phyloP scores from a whole-genome alignment of 1,140 invertebrate genomes.

The Leptinotarsa defecta region DNA sequence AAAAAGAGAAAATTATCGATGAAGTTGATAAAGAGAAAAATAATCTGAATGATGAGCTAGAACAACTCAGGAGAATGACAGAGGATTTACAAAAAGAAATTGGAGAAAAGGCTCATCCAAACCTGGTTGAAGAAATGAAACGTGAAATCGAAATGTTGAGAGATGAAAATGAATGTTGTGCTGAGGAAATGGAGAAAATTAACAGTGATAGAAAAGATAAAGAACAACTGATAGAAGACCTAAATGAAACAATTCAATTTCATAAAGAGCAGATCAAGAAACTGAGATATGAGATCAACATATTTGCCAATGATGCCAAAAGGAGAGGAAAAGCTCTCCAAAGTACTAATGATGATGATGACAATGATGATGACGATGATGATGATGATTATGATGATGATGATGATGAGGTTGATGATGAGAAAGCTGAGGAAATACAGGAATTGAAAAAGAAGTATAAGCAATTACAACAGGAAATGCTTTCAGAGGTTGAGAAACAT shows the following conservation, averaged over 20 bases:
- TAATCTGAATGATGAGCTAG: background rate
- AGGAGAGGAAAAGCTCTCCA: too few species aligned
- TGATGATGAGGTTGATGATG: too few species aligned
- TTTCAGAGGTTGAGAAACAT: too few species aligned
- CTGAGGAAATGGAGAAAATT: background rate
- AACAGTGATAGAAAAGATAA: background rate
- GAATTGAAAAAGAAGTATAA: too few species aligned
- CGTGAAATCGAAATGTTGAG: background rate
- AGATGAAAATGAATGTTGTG: background rate
- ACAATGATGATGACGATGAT: too few species aligned
- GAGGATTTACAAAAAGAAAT: background rate
- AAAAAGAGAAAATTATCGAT: background rate
- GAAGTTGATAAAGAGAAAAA: background rate
- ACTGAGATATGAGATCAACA: too few species aligned
- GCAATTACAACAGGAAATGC: too few species aligned
- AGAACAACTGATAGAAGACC: background rate
- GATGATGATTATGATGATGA: too few species aligned
- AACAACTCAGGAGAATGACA: background rate
- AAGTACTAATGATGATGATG: too few species aligned
- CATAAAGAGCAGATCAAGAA: too few species aligned
- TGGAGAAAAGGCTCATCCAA: background rate
- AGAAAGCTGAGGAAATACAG: too few species aligned
- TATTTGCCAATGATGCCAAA: too few species aligned
- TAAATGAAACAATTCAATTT: background rate
- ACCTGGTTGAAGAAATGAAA: background rate